Conservation (phyloP, 2,797 vertebrate species). For the Myotis planiceps region DNA sequence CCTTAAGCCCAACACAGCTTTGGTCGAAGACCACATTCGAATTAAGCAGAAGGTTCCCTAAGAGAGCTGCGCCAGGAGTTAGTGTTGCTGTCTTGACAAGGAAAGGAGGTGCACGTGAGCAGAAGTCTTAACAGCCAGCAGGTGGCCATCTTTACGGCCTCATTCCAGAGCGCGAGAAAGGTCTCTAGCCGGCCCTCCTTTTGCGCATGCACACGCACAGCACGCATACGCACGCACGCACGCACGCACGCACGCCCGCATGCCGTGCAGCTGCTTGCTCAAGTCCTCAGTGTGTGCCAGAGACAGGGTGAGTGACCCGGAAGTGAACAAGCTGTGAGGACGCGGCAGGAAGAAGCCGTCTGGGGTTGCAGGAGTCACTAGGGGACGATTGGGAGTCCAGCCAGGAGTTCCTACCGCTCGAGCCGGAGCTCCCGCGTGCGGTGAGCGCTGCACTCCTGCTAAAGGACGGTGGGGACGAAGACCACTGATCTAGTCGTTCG, state of each 20-base stretch:
- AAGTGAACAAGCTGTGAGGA: accelerated
- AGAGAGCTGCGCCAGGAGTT: neutral
- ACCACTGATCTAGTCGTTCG: accelerated
- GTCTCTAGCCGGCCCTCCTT: neutral
- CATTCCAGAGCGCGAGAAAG: no score
- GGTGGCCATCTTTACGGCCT: accelerated
- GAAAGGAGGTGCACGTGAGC: neutral
- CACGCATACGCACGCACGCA: accelerated
- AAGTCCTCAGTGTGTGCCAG: neutral
- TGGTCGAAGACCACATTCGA: neutral
- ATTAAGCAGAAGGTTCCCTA: neutral
- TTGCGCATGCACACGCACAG: accelerated
- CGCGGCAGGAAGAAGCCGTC: accelerated
- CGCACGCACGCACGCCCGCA: no score
- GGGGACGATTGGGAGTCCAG: neutral
- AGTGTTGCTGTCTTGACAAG: no score
- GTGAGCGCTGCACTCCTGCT: accelerated
- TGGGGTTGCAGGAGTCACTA: accelerated
- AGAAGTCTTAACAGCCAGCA: neutral
- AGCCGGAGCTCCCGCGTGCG: no score
- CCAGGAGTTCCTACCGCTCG: accelerated
- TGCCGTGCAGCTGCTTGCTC: neutral
- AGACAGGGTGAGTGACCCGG: neutral
- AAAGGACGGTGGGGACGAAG: accelerated
- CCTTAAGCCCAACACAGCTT: neutral